phyloP scores from a whole-genome alignment of 2,888 invertebrate species.

The Temnothorax unifasciatus region DNA sequence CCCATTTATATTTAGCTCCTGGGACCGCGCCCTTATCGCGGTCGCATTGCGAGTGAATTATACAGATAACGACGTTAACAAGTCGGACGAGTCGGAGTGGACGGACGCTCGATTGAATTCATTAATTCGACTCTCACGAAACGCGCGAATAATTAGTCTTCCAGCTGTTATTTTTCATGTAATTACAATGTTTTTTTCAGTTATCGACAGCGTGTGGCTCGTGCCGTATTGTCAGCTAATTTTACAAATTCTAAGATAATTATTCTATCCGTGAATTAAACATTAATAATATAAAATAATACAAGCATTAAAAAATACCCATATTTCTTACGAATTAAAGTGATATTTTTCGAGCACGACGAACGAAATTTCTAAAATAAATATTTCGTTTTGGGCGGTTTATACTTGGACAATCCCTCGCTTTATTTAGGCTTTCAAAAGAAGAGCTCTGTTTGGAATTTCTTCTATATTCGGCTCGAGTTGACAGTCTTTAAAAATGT shows the following conservation, averaged over 20 bases:
- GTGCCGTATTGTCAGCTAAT: not conserved
- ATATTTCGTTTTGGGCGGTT: not conserved
- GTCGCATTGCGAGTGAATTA: constrained; percentile 44
- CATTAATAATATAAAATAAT: not conserved
- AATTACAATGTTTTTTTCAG: not conserved
- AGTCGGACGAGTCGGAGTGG: constrained; percentile 13
- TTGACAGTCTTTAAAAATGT: not conserved
- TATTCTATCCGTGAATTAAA: not conserved
- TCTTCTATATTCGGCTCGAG: not conserved
- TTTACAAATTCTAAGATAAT: not conserved
- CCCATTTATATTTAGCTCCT: constrained; percentile 32
- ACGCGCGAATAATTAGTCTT: constrained; percentile 33
- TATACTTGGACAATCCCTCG: not conserved
- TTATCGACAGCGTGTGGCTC: not conserved
- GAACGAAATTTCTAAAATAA: not conserved
- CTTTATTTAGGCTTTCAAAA: not conserved
- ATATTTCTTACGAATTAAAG: not conserved
- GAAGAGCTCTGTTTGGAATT: not conserved
- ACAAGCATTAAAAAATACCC: not conserved
- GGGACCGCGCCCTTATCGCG: constrained; percentile 48
- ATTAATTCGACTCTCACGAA: constrained; percentile 29
- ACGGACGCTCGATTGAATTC: constrained; percentile 38
- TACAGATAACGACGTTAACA: constrained; percentile 48
- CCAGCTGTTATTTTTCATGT: not conserved
- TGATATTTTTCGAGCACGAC: not conserved